A percentile compares a stretch with the other conserved stretches of the same genome.
Evolutionary conservation across 1,140 invertebrate genomes (phyloP).

Genomic region (Polypedilum vanderplanki): DNA sequence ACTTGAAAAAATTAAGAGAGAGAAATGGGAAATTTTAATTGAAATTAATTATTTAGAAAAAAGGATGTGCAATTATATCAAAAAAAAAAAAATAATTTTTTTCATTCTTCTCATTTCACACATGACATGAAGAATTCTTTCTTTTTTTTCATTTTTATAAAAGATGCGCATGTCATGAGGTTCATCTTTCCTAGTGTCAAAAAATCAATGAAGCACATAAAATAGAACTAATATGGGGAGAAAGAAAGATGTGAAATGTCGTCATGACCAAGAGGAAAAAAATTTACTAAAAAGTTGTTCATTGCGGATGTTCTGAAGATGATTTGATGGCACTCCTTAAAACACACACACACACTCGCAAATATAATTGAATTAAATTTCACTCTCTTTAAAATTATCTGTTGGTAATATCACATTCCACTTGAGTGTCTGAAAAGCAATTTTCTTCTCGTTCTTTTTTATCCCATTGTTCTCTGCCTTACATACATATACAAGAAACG

Average conservation of each 20-base stretch:
- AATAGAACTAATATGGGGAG: slow-evolving; percentile 10
- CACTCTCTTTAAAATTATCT: slow-evolving; percentile 23
- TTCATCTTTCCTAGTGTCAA: slow-evolving; percentile 25
- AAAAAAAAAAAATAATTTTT: too few species aligned
- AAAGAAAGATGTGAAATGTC: neutral
- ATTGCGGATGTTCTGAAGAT: neutral
- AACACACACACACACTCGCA: neutral
- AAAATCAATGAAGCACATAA: slow-evolving; percentile 29
- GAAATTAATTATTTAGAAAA: neutral
- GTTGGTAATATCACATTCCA: slow-evolving; percentile 8
- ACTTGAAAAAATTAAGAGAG: too few species aligned
- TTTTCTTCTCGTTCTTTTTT: too few species aligned
- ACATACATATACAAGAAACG: neutral
- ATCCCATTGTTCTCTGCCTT: neutral
- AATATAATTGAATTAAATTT: slow-evolving; percentile 25
- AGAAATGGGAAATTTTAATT: too few species aligned
- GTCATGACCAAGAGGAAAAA: neutral
- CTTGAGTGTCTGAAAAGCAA: neutral
- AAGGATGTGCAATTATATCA: too few species aligned
- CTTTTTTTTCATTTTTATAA: neutral
- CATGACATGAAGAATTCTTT: neutral
- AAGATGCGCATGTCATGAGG: neutral
- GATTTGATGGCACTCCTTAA: neutral
- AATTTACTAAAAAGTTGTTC: neutral
- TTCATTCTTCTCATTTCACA: neutral